Base-by-base conservation (phyloP, 2,113 vertebrate genomes). In the Leiothrix lutea region DNA sequence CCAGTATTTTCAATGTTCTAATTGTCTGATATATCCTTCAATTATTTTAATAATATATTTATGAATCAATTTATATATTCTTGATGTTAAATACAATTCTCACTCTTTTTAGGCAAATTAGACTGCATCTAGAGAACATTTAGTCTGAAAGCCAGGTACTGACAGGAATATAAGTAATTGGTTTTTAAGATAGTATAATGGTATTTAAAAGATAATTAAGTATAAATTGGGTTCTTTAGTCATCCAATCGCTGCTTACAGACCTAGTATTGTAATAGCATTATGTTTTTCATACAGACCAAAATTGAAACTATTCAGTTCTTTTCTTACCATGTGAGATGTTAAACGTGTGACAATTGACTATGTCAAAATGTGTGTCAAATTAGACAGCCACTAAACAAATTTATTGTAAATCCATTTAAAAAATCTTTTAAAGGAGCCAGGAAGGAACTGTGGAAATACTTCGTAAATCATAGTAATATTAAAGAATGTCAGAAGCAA, bases 401-500 rank as follows among this genome's bases (percentile, higher is more conserved):
- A 81, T 92, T 31, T 73, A 92, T 96, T 91, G 82, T 88, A 92
- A 96, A 97, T 25, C 33, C 79, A 82, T 94, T 93, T 95, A 94
- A 86, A 95, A 92, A 82, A 71, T 22, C 58, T 62, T 95, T 91
- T 95, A 93, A 75, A 93, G 66, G 40, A 95, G 51, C 64, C 80
- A 88, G 66, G 21, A 73, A 44, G 71, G 64, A 95, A 86, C 70
- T 31, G 14, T 96, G 71, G 58, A 94, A 95, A 88, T 95, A 53
- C 44, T 67, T 90, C 73, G 83, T 96, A 94, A 93, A 92, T 97
- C 74, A 96, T 45, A 71, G 45, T 62, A 93, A 94, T 96, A 96
- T 90, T 77, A 95, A 96, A 86, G 73, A 94, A 66, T 88, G 72
- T 88, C 94, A 96, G 67, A 92, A 91, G 85, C 56, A 91, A 97